Conservation (phyloP, 2,888 invertebrate genomes). For the Heliconius hortense region DNA sequence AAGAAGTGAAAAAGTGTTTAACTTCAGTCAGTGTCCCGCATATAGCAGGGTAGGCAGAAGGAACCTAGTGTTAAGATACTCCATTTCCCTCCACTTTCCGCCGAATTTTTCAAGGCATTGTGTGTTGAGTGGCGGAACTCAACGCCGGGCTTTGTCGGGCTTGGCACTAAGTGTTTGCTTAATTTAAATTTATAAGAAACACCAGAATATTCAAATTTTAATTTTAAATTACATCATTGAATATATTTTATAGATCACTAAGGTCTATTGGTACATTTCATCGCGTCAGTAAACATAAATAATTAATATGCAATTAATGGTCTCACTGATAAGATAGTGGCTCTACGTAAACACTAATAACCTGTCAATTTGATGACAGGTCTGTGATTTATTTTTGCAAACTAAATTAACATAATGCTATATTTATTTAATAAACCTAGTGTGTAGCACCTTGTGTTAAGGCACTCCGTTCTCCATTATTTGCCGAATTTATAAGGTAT, state of each 20-base stretch:
- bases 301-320: conserved; percentile 39
- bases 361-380: conserved; percentile 23
- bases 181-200: not conserved
- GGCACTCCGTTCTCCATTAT: no score
- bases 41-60: no score
- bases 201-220: not conserved
- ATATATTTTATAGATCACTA: conserved; percentile 4
- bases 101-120: no score
- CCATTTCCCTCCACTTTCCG: no score
- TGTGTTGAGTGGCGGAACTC: no score
- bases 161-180: no score
- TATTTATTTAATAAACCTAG: not conserved
- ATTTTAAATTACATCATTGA: not conserved
- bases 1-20: no score
- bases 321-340: conserved; percentile 35
- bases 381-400: conserved; percentile 14
- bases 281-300: conserved; percentile 32
- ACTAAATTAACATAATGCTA: not conserved
- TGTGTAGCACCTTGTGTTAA: no score
- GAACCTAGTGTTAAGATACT: no score
- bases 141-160: no score
- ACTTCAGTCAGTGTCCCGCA: no score
- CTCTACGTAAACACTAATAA: conserved; percentile 34
- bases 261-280: conserved; percentile 27
- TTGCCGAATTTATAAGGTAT: no score